phyloP scores from a whole-genome alignment of 1,140 invertebrate genomes.

The Drosophila repleta region DNA sequence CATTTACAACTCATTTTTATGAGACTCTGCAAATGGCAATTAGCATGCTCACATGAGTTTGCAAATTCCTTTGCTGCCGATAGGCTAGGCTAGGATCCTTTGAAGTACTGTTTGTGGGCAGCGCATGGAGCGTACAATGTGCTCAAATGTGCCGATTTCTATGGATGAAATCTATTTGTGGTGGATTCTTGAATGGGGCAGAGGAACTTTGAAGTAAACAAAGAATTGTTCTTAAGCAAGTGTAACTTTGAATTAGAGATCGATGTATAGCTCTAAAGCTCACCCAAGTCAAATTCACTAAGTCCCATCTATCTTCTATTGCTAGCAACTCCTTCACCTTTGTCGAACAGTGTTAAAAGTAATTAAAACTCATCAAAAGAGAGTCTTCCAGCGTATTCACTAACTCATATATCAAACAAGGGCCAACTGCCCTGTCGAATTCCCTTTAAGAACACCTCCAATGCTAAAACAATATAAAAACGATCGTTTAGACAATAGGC shows the following conservation, averaged over 20 bases:
- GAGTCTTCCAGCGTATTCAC: not conserved
- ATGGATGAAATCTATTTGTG: not conserved
- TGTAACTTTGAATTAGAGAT: too few species aligned
- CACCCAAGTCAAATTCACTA: too few species aligned
- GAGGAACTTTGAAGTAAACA: too few species aligned
- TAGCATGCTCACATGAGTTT: slow-evolving; percentile 68
- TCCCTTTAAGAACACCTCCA: slow-evolving; percentile 52
- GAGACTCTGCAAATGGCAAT: slow-evolving; percentile 75
- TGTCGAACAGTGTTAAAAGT: not conserved
- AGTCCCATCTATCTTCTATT: too few species aligned
- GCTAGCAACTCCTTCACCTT: not conserved
- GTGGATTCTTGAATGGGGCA: too few species aligned
- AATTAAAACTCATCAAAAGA: not conserved
- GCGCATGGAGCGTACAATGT: slow-evolving; percentile 14
- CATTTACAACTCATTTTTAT: slow-evolving; percentile 82
- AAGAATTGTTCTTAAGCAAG: too few species aligned
- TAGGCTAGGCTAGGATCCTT: slow-evolving; percentile 38
- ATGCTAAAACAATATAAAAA: slow-evolving; percentile 11
- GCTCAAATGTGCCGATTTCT: slow-evolving; percentile 35
- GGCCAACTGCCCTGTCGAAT: slow-evolving; percentile 23
- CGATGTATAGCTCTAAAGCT: too few species aligned
- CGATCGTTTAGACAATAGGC: slow-evolving; percentile 37
- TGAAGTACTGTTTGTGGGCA: slow-evolving; percentile 46
- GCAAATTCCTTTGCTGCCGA: slow-evolving; percentile 43
- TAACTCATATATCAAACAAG: slow-evolving; percentile 29